These are phyloP conservation scores for Akabosia matsudoensis DNA, from an alignment of 1,140 invertebrate species.

Conservation along the genomic window DNA sequence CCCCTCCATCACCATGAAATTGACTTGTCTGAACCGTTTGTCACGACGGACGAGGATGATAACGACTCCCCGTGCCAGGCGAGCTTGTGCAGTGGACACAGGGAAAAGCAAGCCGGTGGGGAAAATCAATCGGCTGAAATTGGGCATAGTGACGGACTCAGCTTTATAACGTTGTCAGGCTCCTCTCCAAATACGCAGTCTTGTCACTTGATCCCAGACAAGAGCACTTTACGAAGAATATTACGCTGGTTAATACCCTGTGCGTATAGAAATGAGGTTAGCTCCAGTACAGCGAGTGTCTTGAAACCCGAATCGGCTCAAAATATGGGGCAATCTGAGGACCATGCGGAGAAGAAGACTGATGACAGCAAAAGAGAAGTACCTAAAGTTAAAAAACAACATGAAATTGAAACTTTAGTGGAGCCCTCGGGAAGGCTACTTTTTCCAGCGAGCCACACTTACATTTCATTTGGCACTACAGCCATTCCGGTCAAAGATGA, in stretches of 20 bases:
- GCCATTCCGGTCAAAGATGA: no score
- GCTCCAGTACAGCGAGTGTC: background rate
- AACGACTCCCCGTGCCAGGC: no score
- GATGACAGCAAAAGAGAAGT: background rate
- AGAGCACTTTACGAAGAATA: background rate
- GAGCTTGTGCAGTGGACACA: background rate
- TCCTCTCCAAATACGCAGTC: background rate
- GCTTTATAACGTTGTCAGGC: background rate
- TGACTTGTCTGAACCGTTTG: background rate
- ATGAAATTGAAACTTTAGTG: background rate
- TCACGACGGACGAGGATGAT: background rate
- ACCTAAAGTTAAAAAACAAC: background rate
- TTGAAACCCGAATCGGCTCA: background rate
- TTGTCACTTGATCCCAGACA: constrained; percentile 1
- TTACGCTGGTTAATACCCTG: background rate
- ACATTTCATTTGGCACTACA: background rate
- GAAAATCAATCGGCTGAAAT: background rate
- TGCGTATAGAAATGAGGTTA: background rate
- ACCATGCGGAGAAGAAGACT: background rate
- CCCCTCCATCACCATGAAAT: background rate
- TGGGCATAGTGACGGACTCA: background rate
- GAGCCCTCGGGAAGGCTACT: background rate
- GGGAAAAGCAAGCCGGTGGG: background rate
- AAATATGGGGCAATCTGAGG: background rate
- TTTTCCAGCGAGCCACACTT: background rate